Base-by-base conservation (phyloP, 2,113 vertebrate species). In the Leucopsar rothschildi region DNA sequence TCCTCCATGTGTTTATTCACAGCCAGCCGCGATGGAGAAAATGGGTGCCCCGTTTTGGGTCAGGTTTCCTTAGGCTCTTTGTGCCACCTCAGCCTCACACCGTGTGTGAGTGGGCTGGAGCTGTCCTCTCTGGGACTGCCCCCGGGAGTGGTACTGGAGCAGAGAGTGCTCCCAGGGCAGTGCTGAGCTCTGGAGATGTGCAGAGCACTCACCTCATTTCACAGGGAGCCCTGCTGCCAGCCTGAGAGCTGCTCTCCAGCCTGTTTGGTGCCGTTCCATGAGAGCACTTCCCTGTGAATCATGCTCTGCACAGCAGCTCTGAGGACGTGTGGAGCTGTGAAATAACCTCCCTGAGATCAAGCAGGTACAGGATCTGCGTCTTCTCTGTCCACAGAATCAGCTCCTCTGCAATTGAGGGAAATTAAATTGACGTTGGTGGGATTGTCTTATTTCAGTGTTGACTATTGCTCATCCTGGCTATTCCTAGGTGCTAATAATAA, bases 81-180 rank as follows among this genome's bases (percentile, higher is more conserved):
- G 75, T 2, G 35, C 88, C 4, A 6, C 33, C 68, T 57, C 47
- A 53, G 47, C 9, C 37, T 64, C n/a, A 12, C 31, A 3, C 5
- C 0, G 0, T 9, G 37, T 49, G 5, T 5, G 63, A 6, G 28
- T 53, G 87, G 52, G 40, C 57, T 52, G 29, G 16, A 40, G 9
- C 11, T 69, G 31, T 37, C 17, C 29, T 40, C 17, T 18, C 4
- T 39, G 60, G n/a, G 9, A 0, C 25, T 84, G 37, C 61, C 40
- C 66, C 1, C 29, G 35, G 7, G 47, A 15, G 45, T 39, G 11
- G 6, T 55, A 21, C 22, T 22, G 45, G 39, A 57, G 28, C 31
- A 63, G 17, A 11, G 33, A 56, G 18, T 24, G n/a, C 45, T 33
- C 9, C 7, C 60, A 3, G 24, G 56, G 49, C 15, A 33, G 15